Evolutionary conservation across 2,888 invertebrate genomes (phyloP), one percentile per base, ranked within the genome.

Genomic region (Lasioglossum villosulum): DNA sequence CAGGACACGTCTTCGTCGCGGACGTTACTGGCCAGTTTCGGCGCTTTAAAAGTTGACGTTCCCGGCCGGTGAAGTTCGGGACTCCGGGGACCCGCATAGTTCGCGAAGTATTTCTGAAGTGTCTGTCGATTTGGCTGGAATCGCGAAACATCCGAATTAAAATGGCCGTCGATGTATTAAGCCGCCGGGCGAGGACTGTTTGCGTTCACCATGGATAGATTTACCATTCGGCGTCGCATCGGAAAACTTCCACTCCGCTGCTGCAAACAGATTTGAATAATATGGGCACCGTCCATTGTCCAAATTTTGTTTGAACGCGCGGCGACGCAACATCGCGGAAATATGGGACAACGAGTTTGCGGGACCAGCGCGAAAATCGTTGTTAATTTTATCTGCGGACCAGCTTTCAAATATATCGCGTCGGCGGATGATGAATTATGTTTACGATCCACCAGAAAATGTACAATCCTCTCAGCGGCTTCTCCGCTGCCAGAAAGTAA

Each of bases 81-180:
- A 34, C 34, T 37, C 48, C 23, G 75, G 34, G 34, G 42, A 34
- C 48, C 34, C 70, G 70, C 70, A 75, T 66, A 75, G 84, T 83
- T 84, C 59, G 14, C n/a, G 37, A 84, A 84, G 75, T 79, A 84
- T 84, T 66, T 56, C 75, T 45, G 56, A 71, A 78, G 71, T 72
- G 78, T 63, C 75, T 63, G 71, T 63, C 27, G 75, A 72, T 75
- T 71, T 39, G 16, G 23, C 66, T 12, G 75, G 42, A 78, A 83
- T 72, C 75, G 39, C 78, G 78, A 84, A 84, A 84, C 75, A 72
- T 84, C 78, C 23, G 59, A 48, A 83, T 77, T 84, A 83, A 82
- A 82, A 77, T 56, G 6, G 19, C 16, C n/a, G 70, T 12, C 34
- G 71, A 78, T 45, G 83, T 70, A 77, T 74, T 74, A 77, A 78